Evolutionary conservation across 2,888 invertebrate genomes (phyloP).

Genomic region (Bellardia bayeri): DNA sequence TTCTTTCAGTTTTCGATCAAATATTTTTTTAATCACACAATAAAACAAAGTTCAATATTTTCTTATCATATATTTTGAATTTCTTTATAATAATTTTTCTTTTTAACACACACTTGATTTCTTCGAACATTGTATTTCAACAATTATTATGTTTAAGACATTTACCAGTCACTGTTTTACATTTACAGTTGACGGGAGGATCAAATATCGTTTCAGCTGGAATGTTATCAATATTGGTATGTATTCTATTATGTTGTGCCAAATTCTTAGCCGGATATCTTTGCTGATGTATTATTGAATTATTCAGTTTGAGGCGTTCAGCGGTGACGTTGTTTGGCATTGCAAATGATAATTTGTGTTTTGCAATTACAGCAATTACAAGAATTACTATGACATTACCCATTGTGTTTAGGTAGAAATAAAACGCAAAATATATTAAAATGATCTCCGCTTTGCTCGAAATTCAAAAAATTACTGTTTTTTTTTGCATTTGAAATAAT

Average conservation of each 20-base stretch:
- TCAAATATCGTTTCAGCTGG: background rate
- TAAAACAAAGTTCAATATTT: too few relatives aligned
- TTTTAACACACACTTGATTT: too few relatives aligned
- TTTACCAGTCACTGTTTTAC: slow-evolving; percentile 13
- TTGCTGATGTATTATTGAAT: background rate
- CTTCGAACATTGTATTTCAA: background rate
- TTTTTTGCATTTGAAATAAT: too few relatives aligned
- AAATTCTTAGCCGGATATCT: background rate
- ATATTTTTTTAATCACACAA: too few relatives aligned
- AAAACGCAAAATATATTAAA: background rate
- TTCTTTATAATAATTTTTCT: too few relatives aligned
- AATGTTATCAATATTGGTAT: background rate
- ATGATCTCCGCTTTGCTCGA: background rate
- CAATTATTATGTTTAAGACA: slow-evolving; percentile 33
- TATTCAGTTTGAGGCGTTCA: background rate
- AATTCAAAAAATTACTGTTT: background rate
- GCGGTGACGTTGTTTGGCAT: background rate
- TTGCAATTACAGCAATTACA: background rate
- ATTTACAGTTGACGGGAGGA: background rate
- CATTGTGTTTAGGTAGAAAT: background rate
- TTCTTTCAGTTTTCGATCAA: too few relatives aligned
- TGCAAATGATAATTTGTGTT: background rate
- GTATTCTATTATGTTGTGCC: background rate
- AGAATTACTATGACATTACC: background rate
- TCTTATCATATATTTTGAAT: too few relatives aligned